Evolutionary conservation across 2,113 vertebrate genomes (phyloP), one percentile per base, ranked within the genome.

Genomic region (Gymnorhina tibicen): DNA sequence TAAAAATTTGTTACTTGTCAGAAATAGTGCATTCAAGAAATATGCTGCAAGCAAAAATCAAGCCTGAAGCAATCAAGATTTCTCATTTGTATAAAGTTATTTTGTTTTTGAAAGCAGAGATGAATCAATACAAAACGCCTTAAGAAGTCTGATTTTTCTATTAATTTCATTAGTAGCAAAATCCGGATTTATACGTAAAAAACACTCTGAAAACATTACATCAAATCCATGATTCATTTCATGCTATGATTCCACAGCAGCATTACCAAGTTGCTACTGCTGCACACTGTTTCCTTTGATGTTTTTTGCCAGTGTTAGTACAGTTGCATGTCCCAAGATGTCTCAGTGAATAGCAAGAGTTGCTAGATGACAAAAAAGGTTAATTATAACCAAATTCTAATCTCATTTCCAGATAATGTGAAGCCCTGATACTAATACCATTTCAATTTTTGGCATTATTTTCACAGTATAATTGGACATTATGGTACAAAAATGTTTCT

Each of bases 381-480:
- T 55, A 73, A 50, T 33, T 42, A 24, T 3, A 24, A 8, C 13
- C 39, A 84, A 85, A 77, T 56, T 68, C 9, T 44, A 30, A 35
- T 35, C 33, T 64, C 1, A 56, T 56, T 77, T 73, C 23, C 17
- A 81, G 32, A 74, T 27, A 56, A 42, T 26, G 1, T 10, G 15
- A 60, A 77, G 19, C 4, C 2, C 3, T n/a, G n/a, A n/a, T n/a
- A n/a, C n/a, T n/a, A n/a, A n/a, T 59, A 35, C 5, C 2, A 37
- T 87, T 85, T 78, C 16, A 87, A 55, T 37, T 21, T 3, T 56
- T 50, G 7, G 9, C 4, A 2, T 41, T 76, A 30, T 70, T 83
- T 62, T 49, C 32, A 72, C 9, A 67, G 14, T 19, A 9, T 33
- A 52, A 56, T 39, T 0, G 0, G 23, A 47, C 0, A 1, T 18